Evolutionary conservation across 1,140 invertebrate species (phyloP).

Genomic region (Matsumurasca onukii): DNA sequence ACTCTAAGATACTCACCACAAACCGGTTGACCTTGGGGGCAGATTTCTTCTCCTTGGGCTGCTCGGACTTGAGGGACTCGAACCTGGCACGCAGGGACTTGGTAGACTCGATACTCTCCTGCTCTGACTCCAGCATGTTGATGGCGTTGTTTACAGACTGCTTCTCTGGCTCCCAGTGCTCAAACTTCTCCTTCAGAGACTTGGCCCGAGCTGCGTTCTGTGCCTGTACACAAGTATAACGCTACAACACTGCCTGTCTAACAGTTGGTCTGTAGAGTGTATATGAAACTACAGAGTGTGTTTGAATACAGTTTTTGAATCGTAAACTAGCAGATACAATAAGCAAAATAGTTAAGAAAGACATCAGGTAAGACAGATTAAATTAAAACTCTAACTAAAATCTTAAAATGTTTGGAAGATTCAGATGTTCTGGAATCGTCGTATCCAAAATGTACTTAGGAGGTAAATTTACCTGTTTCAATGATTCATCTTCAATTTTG

Average conservation of each 20-base stretch:
- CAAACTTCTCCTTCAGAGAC: constrained; percentile 86
- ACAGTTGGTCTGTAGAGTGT: too few species aligned
- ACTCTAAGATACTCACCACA: constrained; percentile 72
- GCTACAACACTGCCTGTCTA: too few species aligned
- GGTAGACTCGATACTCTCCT: constrained; percentile 71
- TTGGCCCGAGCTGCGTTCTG: constrained; percentile 80
- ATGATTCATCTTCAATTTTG: constrained; percentile 60
- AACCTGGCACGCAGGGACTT: constrained; percentile 63
- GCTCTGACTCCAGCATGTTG: constrained; percentile 49
- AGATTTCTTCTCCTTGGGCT: constrained; percentile 55
- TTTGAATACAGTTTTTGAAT: too few species aligned
- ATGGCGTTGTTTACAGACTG: constrained; percentile 44
- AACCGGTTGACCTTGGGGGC: constrained; percentile 80
- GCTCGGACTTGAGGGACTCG: constrained; percentile 68
- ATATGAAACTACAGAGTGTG: too few species aligned
- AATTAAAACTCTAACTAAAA: too few species aligned
- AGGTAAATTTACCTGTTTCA: constrained; percentile 53
- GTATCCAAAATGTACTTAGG: too few species aligned
- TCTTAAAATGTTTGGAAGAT: too few species aligned
- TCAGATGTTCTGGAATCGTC: too few species aligned
- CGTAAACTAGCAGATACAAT: too few species aligned
- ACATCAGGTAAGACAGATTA: too few species aligned
- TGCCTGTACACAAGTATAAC: constrained; percentile 54
- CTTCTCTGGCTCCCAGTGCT: constrained; percentile 74
- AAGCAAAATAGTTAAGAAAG: too few species aligned